Evolutionary conservation across 2,797 vertebrate genomes (phyloP).

Genomic region (Arnoldichthys spilopterus): DNA sequence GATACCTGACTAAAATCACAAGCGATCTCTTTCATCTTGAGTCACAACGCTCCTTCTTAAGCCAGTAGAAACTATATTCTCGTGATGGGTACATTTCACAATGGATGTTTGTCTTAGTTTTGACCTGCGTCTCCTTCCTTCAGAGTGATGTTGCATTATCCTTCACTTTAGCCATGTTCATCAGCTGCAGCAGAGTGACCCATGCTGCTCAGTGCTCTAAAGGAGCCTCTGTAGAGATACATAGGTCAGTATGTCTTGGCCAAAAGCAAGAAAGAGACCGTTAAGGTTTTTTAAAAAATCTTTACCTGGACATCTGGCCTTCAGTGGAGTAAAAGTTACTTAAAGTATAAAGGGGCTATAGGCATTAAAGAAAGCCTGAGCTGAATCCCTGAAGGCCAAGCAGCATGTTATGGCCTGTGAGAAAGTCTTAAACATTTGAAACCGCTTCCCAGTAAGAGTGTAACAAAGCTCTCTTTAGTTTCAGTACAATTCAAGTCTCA

Average conservation of each 20-base stretch:
- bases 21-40: conserved; percentile 34
- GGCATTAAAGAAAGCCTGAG: background rate
- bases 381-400: no score
- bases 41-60: background rate
- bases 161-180: conserved; percentile 51
- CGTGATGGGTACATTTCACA: background rate
- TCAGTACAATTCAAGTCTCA: no score
- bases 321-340: background rate
- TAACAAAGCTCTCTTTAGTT: no score
- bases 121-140: background rate
- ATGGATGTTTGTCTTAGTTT: conserved; percentile 15
- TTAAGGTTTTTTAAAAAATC: no score
- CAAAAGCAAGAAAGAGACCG: no score
- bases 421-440: no score
- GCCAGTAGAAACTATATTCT: background rate
- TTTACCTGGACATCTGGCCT: background rate
- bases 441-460: no score
- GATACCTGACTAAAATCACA: conserved; percentile 55
- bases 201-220: conserved; percentile 37
- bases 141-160: conserved; percentile 29
- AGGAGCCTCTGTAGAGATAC: background rate
- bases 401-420: no score
- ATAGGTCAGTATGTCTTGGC: background rate
- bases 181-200: conserved; percentile 52
- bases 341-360: background rate